phyloP scores from a whole-genome alignment of 2,113 vertebrate species.

The Anguilla japonica region DNA sequence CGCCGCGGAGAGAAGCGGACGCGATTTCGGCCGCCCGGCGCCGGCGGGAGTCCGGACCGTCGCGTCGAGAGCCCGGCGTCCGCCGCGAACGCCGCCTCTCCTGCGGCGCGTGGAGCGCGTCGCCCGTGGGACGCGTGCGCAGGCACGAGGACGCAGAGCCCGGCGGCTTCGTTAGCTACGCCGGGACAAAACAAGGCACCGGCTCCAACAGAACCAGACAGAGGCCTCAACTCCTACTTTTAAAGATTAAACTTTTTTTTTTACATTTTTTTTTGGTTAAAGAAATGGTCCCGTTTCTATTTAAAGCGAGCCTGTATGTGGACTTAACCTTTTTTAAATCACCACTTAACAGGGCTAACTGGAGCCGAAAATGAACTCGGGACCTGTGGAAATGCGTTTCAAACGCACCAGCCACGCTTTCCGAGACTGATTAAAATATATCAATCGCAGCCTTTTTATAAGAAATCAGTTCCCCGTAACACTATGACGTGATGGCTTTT shows the following conservation, averaged over 20 bases:
- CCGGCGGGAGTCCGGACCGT: neutral
- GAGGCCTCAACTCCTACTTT: neutral
- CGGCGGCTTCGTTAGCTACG: no score
- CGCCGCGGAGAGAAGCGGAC: neutral
- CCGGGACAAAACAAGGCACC: neutral
- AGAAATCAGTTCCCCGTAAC: neutral
- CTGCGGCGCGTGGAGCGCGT: slow-evolving; percentile 19
- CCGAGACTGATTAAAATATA: neutral
- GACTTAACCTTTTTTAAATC: neutral
- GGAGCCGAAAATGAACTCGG: neutral
- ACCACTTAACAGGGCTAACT: neutral
- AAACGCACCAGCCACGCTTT: neutral
- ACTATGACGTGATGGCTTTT: neutral
- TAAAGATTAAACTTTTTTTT: no score
- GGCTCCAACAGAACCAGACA: neutral
- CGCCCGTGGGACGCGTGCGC: neutral
- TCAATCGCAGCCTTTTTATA: neutral
- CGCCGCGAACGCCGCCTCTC: neutral
- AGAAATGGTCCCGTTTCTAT: neutral
- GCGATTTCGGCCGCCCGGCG: neutral
- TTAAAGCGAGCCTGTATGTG: neutral
- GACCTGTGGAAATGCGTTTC: neutral
- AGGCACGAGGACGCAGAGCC: neutral
- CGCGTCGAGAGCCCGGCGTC: neutral
- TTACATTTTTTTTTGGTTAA: neutral